Evolutionary conservation across 2,797 vertebrate species (phyloP).

Genomic region (Saxicola maurus): DNA sequence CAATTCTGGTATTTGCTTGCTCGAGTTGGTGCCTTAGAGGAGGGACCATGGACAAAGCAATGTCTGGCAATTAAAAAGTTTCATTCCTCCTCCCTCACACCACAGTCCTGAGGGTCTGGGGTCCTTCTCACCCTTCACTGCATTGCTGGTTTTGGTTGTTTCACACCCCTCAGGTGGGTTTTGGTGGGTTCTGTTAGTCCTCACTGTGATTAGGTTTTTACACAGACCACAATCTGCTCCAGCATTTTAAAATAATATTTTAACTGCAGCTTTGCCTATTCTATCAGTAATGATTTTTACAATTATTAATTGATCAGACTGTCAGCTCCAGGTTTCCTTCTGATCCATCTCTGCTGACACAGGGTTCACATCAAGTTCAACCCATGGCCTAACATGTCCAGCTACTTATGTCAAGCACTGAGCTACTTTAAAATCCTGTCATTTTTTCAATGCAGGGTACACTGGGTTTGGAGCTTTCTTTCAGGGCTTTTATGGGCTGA

Average conservation of each 20-base stretch:
- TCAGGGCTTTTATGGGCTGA: not conserved
- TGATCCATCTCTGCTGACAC: not conserved
- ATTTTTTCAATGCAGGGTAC: not conserved
- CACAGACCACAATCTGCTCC: not conserved
- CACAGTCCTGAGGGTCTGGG: not conserved
- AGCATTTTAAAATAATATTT: not conserved
- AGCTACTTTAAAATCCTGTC: not conserved
- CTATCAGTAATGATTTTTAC: not conserved
- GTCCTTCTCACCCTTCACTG: not conserved
- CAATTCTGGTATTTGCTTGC: not conserved
- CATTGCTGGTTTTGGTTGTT: rapidly evolving
- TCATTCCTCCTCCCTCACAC: not conserved
- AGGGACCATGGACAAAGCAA: not conserved
- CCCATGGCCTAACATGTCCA: not conserved
- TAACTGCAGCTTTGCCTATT: not conserved
- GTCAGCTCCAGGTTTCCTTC: not conserved
- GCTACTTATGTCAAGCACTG: not conserved
- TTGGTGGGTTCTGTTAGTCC: not conserved
- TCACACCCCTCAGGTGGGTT: not conserved
- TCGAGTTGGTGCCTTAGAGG: rapidly evolving
- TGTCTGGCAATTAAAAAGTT: not conserved
- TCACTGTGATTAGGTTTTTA: not conserved
- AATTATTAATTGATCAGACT: not conserved
- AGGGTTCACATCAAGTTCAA: not conserved
- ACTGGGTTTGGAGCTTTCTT: not conserved